These are phyloP conservation scores for Psilanteris sp. DNA, from an alignment of 1,140 invertebrate species.

Conservation along the genomic window DNA sequence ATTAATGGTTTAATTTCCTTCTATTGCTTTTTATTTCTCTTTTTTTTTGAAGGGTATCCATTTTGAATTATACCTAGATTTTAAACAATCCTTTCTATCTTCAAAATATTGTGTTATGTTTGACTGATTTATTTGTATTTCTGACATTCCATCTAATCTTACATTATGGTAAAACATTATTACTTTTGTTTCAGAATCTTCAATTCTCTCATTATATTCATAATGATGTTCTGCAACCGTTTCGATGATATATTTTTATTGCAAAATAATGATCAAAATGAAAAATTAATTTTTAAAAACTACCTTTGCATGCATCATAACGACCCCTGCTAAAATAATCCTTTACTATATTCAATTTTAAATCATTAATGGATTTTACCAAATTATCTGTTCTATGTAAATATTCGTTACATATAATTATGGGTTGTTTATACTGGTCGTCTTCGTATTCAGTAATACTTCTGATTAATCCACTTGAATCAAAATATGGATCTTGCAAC, in stretches of 20 bases:
- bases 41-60: too few relatives aligned
- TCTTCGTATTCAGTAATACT: conserved; percentile 86
- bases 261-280: too few relatives aligned
- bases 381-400: conserved; percentile 86
- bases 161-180: conserved; percentile 86
- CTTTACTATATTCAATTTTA: conserved; percentile 80
- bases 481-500: conserved; percentile 87
- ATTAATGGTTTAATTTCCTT: too few relatives aligned
- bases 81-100: conserved; percentile 83
- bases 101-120: conserved; percentile 84
- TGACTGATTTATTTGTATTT: conserved; percentile 82
- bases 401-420: conserved; percentile 85
- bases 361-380: conserved; percentile 81
- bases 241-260: background rate
- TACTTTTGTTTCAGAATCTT: conserved; percentile 80
- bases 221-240: conserved; percentile 83
- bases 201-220: conserved; percentile 76
- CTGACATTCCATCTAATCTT: conserved; percentile 84
- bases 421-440: conserved; percentile 82
- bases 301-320: conserved; percentile 85
- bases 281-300: too few relatives aligned
- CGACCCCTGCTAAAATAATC: conserved; percentile 87
- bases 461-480: conserved; percentile 85
- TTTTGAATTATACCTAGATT: conserved; percentile 77
- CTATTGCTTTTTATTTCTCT: too few relatives aligned